Evolutionary conservation across 1,140 invertebrate species (phyloP), one percentile per base, ranked within the genome.

Genomic region (Bombus confusus): DNA sequence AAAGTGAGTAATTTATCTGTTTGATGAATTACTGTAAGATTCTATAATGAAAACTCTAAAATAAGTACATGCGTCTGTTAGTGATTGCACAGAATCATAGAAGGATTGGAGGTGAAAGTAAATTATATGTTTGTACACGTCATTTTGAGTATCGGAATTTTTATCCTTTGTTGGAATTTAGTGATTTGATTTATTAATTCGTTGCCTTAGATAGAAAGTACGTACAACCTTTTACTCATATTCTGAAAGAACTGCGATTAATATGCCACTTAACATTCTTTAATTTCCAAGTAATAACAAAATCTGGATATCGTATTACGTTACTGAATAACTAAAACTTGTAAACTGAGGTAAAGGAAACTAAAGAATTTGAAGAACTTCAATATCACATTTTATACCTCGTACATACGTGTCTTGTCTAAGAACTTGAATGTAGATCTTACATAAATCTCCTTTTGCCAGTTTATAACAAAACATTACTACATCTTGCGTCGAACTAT

Each of bases 41-140:
- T 39, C 9, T 41, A 28, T 6, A 71, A 71, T 28, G 69, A 71
- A 39, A 71, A 39, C 31, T 68, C 34, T 37, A 37, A 37, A 34
- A 68, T 68, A 68, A 68, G 66, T 34, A 68, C 28, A n/a, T 62
- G 22, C 66, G 66, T 68, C 34, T 68, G 66, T 9, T 34, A 34
- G 34, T 68, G 34, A 37, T 68, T 68, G 25, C 34, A 28, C 37
- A 22, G 25, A 71, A 39, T 39, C 69, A 13, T 71, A 25, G 10
- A 62, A 12, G 22, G 69, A 71, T 71, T 25, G 31, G 37, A 28
- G 25, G 69, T 71, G 69, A 71, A 71, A 71, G 69, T 71, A 71
- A 71, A 71, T 71, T 71, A 71, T 71, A 71, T 39, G 69, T 71
- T 39, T 34, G 22, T 28, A 39, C 34, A 71, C 69, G 18, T 71